These are phyloP conservation scores for Agriopis marginaria DNA, from an alignment of 2,888 invertebrate genomes.

Conservation along the genomic window DNA sequence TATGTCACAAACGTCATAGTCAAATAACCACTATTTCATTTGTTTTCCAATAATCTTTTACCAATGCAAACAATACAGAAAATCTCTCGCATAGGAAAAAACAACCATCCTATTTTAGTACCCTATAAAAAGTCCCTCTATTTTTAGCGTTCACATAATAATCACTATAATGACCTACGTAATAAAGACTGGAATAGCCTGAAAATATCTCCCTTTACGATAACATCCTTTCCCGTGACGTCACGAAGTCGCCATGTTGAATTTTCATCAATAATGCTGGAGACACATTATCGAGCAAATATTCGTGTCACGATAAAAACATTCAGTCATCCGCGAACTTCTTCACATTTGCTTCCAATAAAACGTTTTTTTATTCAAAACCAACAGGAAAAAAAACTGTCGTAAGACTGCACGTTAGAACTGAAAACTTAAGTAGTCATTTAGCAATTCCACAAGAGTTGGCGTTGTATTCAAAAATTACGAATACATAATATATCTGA, in stretches of 20 bases:
- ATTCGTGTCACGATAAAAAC: neutral
- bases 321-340: no score
- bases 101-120: slow-evolving; percentile 25
- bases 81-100: slow-evolving; percentile 17
- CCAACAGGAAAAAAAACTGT: no score
- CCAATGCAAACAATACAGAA: slow-evolving; percentile 6
- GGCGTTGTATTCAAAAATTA: no score
- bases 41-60: neutral
- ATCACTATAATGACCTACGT: slow-evolving; percentile 15
- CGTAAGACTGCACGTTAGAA: no score
- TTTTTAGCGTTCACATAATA: slow-evolving; percentile 26
- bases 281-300: neutral
- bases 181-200: slow-evolving; percentile 25
- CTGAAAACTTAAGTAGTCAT: no score
- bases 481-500: no score
- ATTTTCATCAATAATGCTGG: slow-evolving; percentile 11
- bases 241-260: slow-evolving; percentile 34
- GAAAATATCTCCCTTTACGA: slow-evolving; percentile 26
- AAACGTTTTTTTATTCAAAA: no score
- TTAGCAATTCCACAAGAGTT: no score
- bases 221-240: slow-evolving; percentile 36
- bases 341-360: no score
- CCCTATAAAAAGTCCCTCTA: slow-evolving; percentile 30
- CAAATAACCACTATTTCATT: no score
- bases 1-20: neutral